Evolutionary conservation across 2,888 invertebrate species (phyloP).

Genomic region (Phengaris alcon): DNA sequence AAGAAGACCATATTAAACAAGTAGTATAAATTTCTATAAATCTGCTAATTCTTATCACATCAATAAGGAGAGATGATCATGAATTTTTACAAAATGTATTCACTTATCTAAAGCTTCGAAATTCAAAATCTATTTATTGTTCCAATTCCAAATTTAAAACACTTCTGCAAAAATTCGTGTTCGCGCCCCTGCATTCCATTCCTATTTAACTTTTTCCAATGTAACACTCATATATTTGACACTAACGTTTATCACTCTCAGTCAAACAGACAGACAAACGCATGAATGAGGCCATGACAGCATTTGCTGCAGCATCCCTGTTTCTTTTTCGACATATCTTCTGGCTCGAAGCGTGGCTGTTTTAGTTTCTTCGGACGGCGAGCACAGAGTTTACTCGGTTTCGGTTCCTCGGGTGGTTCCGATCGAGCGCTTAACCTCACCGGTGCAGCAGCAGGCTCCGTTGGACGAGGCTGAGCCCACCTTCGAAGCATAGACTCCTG

Average conservation of each 20-base stretch:
- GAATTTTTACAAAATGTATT: not conserved
- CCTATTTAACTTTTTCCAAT: constrained; percentile 1
- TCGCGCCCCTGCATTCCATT: not conserved
- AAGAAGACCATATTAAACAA: constrained; percentile 9
- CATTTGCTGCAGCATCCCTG: constrained; percentile 73
- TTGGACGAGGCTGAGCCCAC: constrained; percentile 67
- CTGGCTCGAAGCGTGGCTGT: constrained; percentile 65
- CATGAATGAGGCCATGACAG: constrained; percentile 71
- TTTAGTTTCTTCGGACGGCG: constrained; percentile 63
- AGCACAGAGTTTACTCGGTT: constrained; percentile 59
- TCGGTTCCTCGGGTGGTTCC: constrained; percentile 57
- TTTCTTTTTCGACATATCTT: constrained; percentile 55
- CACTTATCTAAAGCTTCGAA: not conserved
- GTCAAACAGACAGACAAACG: constrained; percentile 77
- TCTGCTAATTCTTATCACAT: constrained; percentile 34
- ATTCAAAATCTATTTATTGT: not conserved
- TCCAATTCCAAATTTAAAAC: not conserved
- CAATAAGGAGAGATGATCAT: constrained; percentile 21
- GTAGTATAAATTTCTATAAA: constrained; percentile 16
- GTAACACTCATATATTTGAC: constrained; percentile 10
- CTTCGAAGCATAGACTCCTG: constrained; percentile 67
- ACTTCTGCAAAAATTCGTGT: not conserved
- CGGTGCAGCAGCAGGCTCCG: constrained; percentile 65
- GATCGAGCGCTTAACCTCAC: constrained; percentile 70
- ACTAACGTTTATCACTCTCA: constrained; percentile 47